Evolutionary conservation across 2,888 invertebrate genomes (phyloP).

Genomic region (Parnassius apollo): DNA sequence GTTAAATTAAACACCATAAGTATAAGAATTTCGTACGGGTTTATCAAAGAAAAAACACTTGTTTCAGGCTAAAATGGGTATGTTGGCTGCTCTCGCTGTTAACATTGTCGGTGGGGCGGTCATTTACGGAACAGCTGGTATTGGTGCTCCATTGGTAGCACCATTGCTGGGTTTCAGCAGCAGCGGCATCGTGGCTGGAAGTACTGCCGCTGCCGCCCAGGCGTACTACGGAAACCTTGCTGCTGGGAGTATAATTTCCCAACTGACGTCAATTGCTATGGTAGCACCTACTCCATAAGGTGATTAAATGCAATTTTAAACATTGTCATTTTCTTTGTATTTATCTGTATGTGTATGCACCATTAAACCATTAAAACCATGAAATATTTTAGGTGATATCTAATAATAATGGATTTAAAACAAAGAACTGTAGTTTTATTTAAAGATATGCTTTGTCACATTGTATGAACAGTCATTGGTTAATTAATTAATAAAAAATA

Average conservation of each 20-base stretch:
- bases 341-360: no score
- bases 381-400: no score
- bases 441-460: no score
- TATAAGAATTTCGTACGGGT: no score
- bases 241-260: conserved; percentile 58
- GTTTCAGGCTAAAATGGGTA: conserved; percentile 4
- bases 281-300: conserved; percentile 60
- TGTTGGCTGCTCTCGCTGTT: conserved; percentile 48
- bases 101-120: conserved; percentile 49
- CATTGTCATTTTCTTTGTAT: no score
- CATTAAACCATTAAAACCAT: no score
- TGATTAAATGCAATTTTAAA: background rate
- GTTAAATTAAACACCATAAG: no score
- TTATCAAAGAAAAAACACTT: background rate
- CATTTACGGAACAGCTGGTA: conserved; percentile 56
- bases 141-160: conserved; percentile 50
- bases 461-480: no score
- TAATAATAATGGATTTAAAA: no score
- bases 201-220: conserved; percentile 59
- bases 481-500: no score
- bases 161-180: conserved; percentile 57
- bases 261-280: conserved; percentile 63
- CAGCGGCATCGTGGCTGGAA: conserved; percentile 56
- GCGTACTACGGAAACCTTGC: conserved; percentile 60
- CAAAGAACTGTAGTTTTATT: no score